These are phyloP conservation scores for Seriola rivoliana DNA, from an alignment of 2,113 vertebrate species.

Conservation along the genomic window DNA sequence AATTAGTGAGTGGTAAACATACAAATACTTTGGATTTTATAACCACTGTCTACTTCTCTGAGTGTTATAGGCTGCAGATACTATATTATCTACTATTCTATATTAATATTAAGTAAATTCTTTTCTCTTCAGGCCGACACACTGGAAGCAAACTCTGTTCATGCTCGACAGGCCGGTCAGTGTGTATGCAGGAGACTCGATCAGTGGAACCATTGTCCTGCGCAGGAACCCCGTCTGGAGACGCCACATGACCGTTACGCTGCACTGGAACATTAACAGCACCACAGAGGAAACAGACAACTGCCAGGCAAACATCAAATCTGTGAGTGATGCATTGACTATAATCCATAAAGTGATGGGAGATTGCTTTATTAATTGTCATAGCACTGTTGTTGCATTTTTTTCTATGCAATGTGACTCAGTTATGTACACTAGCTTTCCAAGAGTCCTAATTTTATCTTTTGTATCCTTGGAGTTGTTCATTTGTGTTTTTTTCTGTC, in stretches of 20 bases:
- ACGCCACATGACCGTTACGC: conserved; percentile 85
- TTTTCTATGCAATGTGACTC: background rate
- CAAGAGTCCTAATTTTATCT: background rate
- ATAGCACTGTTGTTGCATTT: background rate
- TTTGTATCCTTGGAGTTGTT: background rate
- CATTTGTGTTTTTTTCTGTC: background rate
- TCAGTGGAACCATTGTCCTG: conserved; percentile 79
- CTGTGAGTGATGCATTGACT: background rate
- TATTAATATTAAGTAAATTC: background rate
- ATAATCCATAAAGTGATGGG: background rate
- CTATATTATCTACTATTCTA: background rate
- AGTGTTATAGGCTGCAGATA: conserved; percentile 1
- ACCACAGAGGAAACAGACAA: conserved; percentile 47
- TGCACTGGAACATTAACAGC: conserved; percentile 83
- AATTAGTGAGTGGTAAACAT: background rate
- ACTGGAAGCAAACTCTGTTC: conserved; percentile 91
- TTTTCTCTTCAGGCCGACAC: conserved; percentile 80
- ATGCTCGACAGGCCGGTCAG: conserved; percentile 86
- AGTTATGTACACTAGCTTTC: background rate
- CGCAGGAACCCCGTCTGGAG: conserved; percentile 87
- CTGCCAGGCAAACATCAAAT: conserved; percentile 70
- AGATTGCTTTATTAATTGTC: background rate
- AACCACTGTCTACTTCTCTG: background rate
- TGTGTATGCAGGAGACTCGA: conserved; percentile 72
- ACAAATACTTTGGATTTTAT: background rate